Evolutionary conservation across 2,888 invertebrate species (phyloP).

Genomic region (Heliothis peltigera): DNA sequence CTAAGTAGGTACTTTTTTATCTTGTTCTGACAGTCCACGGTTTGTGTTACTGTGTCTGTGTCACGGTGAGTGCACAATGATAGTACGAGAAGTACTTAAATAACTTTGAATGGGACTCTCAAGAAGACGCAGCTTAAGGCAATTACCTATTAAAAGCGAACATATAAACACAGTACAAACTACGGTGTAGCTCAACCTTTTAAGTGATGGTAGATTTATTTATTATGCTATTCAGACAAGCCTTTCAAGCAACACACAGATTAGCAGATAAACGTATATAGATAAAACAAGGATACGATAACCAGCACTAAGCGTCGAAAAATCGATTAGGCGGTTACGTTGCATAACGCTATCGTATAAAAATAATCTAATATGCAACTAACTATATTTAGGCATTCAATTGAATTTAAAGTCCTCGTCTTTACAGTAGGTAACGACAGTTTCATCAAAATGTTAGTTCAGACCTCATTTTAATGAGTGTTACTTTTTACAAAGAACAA

Average conservation of each 20-base stretch:
- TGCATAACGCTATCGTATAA: constrained; percentile 10
- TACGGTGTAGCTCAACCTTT: not conserved
- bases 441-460: not conserved
- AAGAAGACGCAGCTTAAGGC: not conserved
- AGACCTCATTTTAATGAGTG: not conserved
- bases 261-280: constrained; percentile 44
- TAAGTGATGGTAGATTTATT: not conserved
- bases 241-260: constrained; percentile 36
- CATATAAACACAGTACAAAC: not conserved
- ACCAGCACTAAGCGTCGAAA: constrained; percentile 25
- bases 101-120: not conserved
- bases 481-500: too few species aligned
- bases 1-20: too few species aligned
- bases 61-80: too few species aligned
- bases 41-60: too few species aligned
- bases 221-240: constrained; percentile 38
- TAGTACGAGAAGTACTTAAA: too few species aligned
- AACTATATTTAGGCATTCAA: not conserved
- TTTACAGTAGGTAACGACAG: too few species aligned
- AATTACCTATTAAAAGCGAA: not conserved
- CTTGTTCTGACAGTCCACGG: too few species aligned
- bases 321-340: constrained; percentile 5
- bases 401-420: too few species aligned
- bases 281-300: constrained; percentile 56
- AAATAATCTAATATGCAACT: constrained; percentile 3